A percentile compares a stretch with the other conserved stretches of the same genome.
phyloP scores from a whole-genome alignment of 2,797 vertebrate genomes.

The Helarctos malayanus region DNA sequence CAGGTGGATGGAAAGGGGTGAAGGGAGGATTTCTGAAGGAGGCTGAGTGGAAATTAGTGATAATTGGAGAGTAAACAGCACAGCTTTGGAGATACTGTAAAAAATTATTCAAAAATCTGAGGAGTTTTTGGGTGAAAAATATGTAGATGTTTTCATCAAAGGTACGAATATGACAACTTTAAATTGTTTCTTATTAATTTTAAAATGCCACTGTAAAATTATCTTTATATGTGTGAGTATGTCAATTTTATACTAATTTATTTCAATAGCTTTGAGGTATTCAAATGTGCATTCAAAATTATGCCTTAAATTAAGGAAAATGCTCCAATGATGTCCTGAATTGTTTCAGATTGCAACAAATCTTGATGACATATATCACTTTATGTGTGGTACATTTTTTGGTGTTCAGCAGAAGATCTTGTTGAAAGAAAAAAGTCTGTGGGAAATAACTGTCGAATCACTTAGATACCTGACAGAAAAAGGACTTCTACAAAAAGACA shows the following conservation, averaged over 20 bases:
- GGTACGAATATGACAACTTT: neutral
- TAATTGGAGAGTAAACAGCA: neutral
- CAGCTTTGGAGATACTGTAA: neutral
- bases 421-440: slow-evolving; percentile 90
- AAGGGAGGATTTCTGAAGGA: neutral
- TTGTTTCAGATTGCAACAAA: slow-evolving; percentile 92
- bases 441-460: slow-evolving; percentile 88
- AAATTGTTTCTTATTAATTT: slow-evolving; percentile 55
- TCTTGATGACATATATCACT: slow-evolving; percentile 89
- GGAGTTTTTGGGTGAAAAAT: slow-evolving; percentile 28
- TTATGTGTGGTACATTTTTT: slow-evolving; percentile 93
- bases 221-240: neutral
- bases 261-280: slow-evolving; percentile 23
- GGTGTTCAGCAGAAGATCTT: slow-evolving; percentile 92
- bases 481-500: slow-evolving; percentile 89
- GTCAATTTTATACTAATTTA: neutral
- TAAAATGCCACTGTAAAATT: slow-evolving; percentile 17
- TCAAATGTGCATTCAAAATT: neutral
- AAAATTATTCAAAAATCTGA: slow-evolving; percentile 7
- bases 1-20: neutral
- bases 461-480: slow-evolving; percentile 91
- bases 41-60: neutral
- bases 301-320: slow-evolving; percentile 35
- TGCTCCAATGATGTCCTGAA: slow-evolving; percentile 62
- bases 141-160: slow-evolving; percentile 21